These are phyloP conservation scores for Lordiphosa andalusiaca DNA, from an alignment of 2,888 invertebrate species.

Conservation along the genomic window DNA sequence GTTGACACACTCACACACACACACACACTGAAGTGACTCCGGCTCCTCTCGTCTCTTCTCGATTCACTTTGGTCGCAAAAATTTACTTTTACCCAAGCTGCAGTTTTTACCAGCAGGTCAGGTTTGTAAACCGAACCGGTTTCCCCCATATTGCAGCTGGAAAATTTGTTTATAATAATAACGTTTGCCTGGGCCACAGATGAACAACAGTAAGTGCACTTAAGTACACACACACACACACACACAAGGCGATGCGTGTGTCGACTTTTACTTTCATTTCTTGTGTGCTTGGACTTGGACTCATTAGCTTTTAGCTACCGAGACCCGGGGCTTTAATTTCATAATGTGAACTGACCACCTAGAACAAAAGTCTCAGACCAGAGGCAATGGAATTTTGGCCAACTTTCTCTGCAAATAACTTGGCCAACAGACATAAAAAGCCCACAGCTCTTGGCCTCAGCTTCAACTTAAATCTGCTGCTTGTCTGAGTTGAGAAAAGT, in stretches of 20 bases:
- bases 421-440: constrained; percentile 24
- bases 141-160: constrained; percentile 45
- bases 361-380: constrained; percentile 9
- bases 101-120: constrained; percentile 37
- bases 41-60: constrained; percentile 13
- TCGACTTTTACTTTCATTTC: constrained; percentile 31
- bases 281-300: constrained; percentile 24
- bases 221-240: constrained; percentile 15
- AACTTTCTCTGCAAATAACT: constrained; percentile 64
- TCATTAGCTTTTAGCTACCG: constrained; percentile 30
- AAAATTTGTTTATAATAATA: constrained; percentile 61
- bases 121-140: constrained; percentile 52
- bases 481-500: constrained; percentile 40
- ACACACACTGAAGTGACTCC: no score
- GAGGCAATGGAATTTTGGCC: constrained; percentile 40
- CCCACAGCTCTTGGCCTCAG: constrained; percentile 31
- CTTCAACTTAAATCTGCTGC: constrained; percentile 23
- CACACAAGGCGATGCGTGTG: constrained; percentile 9
- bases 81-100: constrained; percentile 50
- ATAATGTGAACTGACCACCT: constrained; percentile 17
- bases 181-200: constrained; percentile 34
- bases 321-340: constrained; percentile 22
- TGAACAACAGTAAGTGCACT: constrained; percentile 45
- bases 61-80: constrained; percentile 25
- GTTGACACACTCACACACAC: no score